Base-by-base conservation (phyloP, 2,888 invertebrate genomes). In the Melanostoma mellinum region DNA sequence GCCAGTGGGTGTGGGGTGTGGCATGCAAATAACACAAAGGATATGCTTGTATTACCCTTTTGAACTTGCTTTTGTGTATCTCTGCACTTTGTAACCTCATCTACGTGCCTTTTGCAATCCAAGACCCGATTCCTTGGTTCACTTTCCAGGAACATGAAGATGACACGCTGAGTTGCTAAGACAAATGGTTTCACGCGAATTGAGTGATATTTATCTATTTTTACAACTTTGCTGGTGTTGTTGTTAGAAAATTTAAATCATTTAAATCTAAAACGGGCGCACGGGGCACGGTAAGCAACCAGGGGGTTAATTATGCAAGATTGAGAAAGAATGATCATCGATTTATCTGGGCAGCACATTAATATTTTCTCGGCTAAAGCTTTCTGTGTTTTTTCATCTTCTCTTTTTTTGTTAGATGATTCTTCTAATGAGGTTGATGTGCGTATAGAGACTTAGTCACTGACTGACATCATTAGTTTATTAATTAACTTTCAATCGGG, bases 61-160 rank as follows among this genome's bases (percentile, higher is more conserved):
- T 84, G 82, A 78, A 78, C 78, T 20, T 79, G 53, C 73, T 74
- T 79, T 69, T 71, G 74, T 65, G 65, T 38, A 69, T 32, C 68
- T 46, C 9, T 82, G 69, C 82, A 84, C 82, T 84, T 73, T 84
- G 84, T 75, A 79, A 79, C 79, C 74, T 74, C 74, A 79, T 56
- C 71, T 67, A 65, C 50, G 75, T 72, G 71, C 67, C 46, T 67
- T 20, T 71, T 69, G 79, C 71, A 84, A 84, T 61, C 60, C 71
- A 55, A 71, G 67, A 78, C 68, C 68, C 58, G 52, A 53, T 73
- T 58, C 58, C 46, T 60, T 20, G 76, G 60, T 60, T 63, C 67
- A 33, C 56, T 73, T 78, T 69, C 73, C 73, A 73, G 65, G 30
- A 10, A 44, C 5, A 4, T 9, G 63, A 35, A 60, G 40, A 48